A percentile compares a stretch with the other conserved stretches of the same genome.
phyloP scores from a whole-genome alignment of 2,888 invertebrate species.

The Euclidia mi region DNA sequence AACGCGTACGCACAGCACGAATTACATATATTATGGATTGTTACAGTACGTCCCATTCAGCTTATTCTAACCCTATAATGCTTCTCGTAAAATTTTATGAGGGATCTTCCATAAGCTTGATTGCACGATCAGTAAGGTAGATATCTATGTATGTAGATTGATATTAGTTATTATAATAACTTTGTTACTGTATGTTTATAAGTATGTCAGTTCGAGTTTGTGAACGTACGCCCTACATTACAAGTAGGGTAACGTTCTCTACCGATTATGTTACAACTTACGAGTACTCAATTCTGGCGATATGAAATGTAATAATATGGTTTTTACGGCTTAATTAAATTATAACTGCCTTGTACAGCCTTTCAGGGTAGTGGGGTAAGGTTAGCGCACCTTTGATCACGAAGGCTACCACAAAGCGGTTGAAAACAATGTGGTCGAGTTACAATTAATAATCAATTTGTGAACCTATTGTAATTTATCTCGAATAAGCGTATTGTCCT shows the following conservation, averaged over 20 bases:
- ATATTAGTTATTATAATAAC: too few species aligned
- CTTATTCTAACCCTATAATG: too few species aligned
- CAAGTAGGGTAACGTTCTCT: neutral
- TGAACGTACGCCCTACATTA: slow-evolving; percentile 10
- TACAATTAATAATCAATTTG: neutral
- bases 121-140: too few species aligned
- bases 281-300: neutral
- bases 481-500: neutral
- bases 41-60: too few species aligned
- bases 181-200: slow-evolving; percentile 24
- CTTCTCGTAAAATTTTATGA: too few species aligned
- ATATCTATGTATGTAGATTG: too few species aligned
- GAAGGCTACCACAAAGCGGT: neutral
- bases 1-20: too few species aligned
- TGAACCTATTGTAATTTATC: slow-evolving; percentile 13
- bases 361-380: neutral
- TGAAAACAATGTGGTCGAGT: neutral
- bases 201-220: slow-evolving; percentile 9
- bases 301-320: slow-evolving; percentile 6
- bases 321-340: slow-evolving; percentile 2
- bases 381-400: neutral
- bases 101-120: too few species aligned
- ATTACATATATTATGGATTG: too few species aligned
- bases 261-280: slow-evolving; percentile 1
- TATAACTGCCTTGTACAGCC: neutral